Percentiles rank a stretch among this genome's conserved stretches.
phyloP scores from a whole-genome alignment of 1,140 invertebrate species.

The Metaphire vulgaris region DNA sequence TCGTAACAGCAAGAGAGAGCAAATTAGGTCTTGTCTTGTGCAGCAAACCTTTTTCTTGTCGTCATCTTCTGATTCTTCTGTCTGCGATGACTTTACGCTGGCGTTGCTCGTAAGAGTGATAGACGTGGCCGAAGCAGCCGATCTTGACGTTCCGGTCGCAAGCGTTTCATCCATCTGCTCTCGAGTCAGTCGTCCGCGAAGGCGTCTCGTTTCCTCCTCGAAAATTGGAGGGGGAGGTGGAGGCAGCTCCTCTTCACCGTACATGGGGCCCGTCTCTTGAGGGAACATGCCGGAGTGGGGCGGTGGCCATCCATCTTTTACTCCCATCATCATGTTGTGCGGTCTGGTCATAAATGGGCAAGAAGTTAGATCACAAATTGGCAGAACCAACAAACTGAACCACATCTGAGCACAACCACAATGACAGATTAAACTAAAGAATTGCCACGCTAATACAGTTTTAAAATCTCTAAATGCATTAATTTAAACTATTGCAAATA shows the following conservation, averaged over 20 bases:
- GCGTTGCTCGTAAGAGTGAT: conserved; percentile 16
- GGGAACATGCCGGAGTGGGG: not conserved
- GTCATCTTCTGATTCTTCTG: conserved; percentile 28
- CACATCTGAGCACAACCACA: too few species aligned
- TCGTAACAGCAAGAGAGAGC: too few species aligned
- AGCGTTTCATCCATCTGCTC: conserved; percentile 2
- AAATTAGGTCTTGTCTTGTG: too few species aligned
- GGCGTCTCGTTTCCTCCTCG: not conserved
- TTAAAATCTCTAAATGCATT: too few species aligned
- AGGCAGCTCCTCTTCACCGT: not conserved
- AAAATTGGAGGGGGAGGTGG: not conserved
- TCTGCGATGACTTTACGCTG: conserved; percentile 5
- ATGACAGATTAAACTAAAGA: too few species aligned
- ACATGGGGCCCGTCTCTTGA: not conserved
- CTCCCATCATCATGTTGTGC: not conserved
- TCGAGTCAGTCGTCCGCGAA: not conserved
- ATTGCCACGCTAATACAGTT: too few species aligned
- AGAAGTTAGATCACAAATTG: too few species aligned
- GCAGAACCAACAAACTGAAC: too few species aligned
- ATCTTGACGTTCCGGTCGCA: not conserved
- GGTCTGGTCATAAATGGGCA: too few species aligned
- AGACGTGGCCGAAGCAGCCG: conserved; percentile 7
- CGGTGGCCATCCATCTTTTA: not conserved
- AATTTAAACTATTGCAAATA: too few species aligned
- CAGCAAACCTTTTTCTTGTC: conserved; percentile 25